These are phyloP conservation scores for Calliopsis andreniformis DNA, from an alignment of 1,140 invertebrate genomes.

Conservation along the genomic window DNA sequence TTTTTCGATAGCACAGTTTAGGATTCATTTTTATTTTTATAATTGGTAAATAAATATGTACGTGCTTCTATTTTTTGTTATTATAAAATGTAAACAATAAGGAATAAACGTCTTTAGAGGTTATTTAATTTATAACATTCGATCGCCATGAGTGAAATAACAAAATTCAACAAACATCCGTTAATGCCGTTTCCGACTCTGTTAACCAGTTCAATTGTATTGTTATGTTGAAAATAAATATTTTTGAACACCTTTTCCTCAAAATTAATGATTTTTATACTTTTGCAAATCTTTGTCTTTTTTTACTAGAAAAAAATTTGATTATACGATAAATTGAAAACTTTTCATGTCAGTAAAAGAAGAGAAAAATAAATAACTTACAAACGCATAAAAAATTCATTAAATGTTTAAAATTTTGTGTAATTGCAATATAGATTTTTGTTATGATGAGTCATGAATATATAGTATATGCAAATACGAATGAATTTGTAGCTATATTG, in stretches of 20 bases:
- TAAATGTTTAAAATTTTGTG: background rate
- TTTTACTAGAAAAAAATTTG: too few species aligned
- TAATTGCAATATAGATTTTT: background rate
- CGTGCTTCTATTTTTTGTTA: background rate
- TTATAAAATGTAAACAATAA: background rate
- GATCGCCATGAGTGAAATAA: background rate
- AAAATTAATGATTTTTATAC: background rate
- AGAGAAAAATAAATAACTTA: too few species aligned
- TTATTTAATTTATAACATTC: background rate
- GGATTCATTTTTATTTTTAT: too few species aligned
- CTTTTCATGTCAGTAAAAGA: too few species aligned
- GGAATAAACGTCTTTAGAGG: background rate
- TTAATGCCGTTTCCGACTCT: too few species aligned
- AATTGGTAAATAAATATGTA: background rate
- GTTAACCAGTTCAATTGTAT: background rate
- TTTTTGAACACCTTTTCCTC: too few species aligned
- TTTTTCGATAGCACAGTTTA: too few species aligned
- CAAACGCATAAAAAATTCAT: background rate
- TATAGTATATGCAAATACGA: background rate
- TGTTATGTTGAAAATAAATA: too few species aligned
- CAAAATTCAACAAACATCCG: background rate
- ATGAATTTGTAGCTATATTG: slow-evolving; percentile 3
- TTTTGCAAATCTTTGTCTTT: background rate
- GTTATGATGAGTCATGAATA: background rate
- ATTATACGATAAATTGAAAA: background rate